Conservation (phyloP, 1,140 invertebrate species). For the Drosophila kanapiae region DNA sequence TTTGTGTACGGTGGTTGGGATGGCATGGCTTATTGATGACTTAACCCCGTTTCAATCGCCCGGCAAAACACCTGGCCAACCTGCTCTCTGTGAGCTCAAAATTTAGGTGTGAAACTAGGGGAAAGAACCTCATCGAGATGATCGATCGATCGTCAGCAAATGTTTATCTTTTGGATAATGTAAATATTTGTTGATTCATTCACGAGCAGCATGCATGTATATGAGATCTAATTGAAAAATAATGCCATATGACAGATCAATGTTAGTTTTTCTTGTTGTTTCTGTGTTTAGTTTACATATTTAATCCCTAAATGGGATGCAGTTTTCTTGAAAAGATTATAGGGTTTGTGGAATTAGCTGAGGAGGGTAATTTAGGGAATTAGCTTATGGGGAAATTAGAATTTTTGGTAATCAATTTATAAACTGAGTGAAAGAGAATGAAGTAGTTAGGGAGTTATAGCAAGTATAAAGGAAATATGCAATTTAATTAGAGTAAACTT, state of each 20-base stretch:
- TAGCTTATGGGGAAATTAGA: conserved; percentile 10
- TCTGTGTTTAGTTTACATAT: conserved; percentile 8
- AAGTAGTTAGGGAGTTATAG: no score
- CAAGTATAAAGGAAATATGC: no score
- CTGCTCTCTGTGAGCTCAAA: conserved; percentile 42
- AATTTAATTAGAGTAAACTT: no score
- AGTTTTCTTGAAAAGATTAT: conserved; percentile 7
- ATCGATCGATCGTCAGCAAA: conserved; percentile 58
- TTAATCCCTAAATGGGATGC: conserved; percentile 13
- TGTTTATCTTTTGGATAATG: conserved; percentile 55
- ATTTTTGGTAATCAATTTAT: neutral
- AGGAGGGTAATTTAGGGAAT: neutral
- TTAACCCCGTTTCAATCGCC: conserved; percentile 71
- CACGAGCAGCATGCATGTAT: neutral
- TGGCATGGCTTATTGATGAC: conserved; percentile 75
- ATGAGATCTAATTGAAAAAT: conserved; percentile 61
- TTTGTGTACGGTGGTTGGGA: conserved; percentile 57
- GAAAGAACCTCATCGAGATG: conserved; percentile 46
- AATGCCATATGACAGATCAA: conserved; percentile 65
- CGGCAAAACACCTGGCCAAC: conserved; percentile 68
- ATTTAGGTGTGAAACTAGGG: conserved; percentile 70
- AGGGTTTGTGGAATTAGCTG: conserved; percentile 1
- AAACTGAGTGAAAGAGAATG: neutral
- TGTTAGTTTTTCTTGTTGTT: conserved; percentile 19
- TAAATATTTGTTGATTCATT: conserved; percentile 52